Percentiles rank a stretch among this genome's conserved stretches.
Evolutionary conservation across 2,797 vertebrate species (phyloP).

Genomic region (Phrynocephalus vlangalii): DNA sequence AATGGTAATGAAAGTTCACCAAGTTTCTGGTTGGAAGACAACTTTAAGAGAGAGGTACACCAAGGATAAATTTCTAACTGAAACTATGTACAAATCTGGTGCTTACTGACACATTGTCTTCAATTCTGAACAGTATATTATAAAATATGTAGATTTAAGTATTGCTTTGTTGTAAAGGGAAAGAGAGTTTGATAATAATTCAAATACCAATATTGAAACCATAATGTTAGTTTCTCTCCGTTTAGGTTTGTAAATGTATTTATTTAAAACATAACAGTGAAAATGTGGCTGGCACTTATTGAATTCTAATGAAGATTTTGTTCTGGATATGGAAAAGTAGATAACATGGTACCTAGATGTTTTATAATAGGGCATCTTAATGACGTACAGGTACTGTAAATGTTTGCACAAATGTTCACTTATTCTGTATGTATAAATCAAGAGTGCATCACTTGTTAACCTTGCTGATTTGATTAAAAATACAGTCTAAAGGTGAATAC

Average conservation of each 20-base stretch:
- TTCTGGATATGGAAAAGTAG: conserved; percentile 38
- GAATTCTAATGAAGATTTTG: conserved; percentile 60
- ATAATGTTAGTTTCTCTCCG: conserved; percentile 53
- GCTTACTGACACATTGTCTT: conserved; percentile 70
- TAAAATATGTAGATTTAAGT: conserved; percentile 66
- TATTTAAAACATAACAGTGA: conserved; percentile 57
- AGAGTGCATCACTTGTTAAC: not conserved
- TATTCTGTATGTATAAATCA: conserved; percentile 25
- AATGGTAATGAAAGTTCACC: conserved; percentile 63
- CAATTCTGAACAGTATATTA: conserved; percentile 55
- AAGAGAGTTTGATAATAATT: conserved; percentile 59
- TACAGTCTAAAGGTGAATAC: not conserved
- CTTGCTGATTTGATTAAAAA: not conserved
- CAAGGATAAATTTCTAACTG: conserved; percentile 67
- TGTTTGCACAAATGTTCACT: conserved; percentile 20
- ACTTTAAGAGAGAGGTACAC: conserved; percentile 54
- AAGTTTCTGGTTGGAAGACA: conserved; percentile 55
- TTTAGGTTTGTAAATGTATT: conserved; percentile 61
- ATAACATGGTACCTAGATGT: not conserved
- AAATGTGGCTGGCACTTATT: conserved; percentile 41
- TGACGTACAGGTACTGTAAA: not conserved
- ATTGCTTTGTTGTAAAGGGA: conserved; percentile 55
- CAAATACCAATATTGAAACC: conserved; percentile 57
- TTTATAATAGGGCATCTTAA: conserved; percentile 12
- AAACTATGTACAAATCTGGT: conserved; percentile 70